A percentile compares a stretch with the other conserved stretches of the same genome.
These are phyloP conservation scores for Seira ritae DNA, from an alignment of 2,888 invertebrate genomes.

Conservation along the genomic window DNA sequence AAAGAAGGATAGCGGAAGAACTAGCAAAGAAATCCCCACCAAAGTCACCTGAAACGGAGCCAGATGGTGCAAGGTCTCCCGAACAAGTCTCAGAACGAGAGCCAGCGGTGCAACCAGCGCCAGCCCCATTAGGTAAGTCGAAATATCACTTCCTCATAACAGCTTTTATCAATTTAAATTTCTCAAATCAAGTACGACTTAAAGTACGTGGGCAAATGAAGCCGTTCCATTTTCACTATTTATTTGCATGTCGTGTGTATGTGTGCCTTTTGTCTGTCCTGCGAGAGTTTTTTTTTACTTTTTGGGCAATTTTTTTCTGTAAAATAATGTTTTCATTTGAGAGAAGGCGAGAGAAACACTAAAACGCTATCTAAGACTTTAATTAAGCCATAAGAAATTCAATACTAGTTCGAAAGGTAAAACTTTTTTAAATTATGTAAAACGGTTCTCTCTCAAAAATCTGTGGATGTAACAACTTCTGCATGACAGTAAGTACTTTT, in stretches of 20 bases:
- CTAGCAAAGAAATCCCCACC: constrained; percentile 86
- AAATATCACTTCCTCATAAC: not conserved
- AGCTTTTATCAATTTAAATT: constrained; percentile 33
- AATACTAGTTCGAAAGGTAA: not conserved
- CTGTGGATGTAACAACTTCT: constrained; percentile 46
- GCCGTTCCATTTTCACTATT: constrained; percentile 14
- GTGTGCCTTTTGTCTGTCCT: constrained; percentile 58
- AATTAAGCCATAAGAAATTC: not conserved
- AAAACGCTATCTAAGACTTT: not conserved
- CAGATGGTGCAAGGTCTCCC: constrained; percentile 73
- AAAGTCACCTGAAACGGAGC: constrained; percentile 75
- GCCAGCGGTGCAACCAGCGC: constrained; percentile 58
- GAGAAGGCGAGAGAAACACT: not conserved
- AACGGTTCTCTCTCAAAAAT: constrained; percentile 21
- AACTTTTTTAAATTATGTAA: not conserved
- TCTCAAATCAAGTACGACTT: not conserved
- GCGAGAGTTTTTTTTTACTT: constrained; percentile 43
- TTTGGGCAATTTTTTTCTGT: constrained; percentile 34
- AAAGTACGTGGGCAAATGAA: constrained; percentile 33
- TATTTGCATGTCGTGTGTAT: constrained; percentile 49
- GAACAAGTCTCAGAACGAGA: constrained; percentile 72
- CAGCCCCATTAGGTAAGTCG: constrained; percentile 53
- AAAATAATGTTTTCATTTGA: constrained; percentile 9
- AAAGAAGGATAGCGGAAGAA: constrained; percentile 83
- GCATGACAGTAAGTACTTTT: constrained; percentile 58